Conservation (phyloP, 2,888 invertebrate species). For the Nomada goodeniana region DNA sequence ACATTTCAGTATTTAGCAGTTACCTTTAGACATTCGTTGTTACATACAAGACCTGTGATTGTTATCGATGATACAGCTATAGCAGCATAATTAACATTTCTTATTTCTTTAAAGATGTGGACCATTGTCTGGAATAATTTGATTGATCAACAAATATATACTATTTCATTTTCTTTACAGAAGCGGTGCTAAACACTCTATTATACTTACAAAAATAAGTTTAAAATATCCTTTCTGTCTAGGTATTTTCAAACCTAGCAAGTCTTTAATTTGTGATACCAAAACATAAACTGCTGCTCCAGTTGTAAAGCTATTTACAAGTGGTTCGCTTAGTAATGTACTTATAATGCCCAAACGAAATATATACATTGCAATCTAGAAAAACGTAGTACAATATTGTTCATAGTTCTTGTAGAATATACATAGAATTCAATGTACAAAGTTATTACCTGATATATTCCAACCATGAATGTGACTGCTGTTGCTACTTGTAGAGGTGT, state of each 20-base stretch:
- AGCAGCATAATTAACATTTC: slow-evolving; percentile 87
- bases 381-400: background rate
- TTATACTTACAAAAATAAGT: slow-evolving; percentile 85
- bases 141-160: slow-evolving; percentile 25
- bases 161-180: background rate
- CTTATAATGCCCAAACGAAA: slow-evolving; percentile 91
- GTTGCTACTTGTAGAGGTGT: slow-evolving; percentile 90
- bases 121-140: slow-evolving; percentile 86
- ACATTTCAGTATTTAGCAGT: slow-evolving; percentile 4
- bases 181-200: background rate
- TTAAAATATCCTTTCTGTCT: slow-evolving; percentile 87
- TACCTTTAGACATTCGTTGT: slow-evolving; percentile 89
- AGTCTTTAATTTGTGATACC: slow-evolving; percentile 90
- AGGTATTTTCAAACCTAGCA: slow-evolving; percentile 86
- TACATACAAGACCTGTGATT: slow-evolving; percentile 87
- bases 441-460: slow-evolving; percentile 89
- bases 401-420: background rate
- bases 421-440: background rate
- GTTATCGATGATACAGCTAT: slow-evolving; percentile 87
- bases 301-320: slow-evolving; percentile 95
- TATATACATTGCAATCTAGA: slow-evolving; percentile 91
- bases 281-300: slow-evolving; percentile 95
- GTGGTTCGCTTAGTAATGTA: slow-evolving; percentile 91
- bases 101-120: slow-evolving; percentile 86
- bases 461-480: slow-evolving; percentile 91